These are phyloP conservation scores for Cyclina sinensis DNA, from an alignment of 1,140 invertebrate genomes.

Conservation along the genomic window DNA sequence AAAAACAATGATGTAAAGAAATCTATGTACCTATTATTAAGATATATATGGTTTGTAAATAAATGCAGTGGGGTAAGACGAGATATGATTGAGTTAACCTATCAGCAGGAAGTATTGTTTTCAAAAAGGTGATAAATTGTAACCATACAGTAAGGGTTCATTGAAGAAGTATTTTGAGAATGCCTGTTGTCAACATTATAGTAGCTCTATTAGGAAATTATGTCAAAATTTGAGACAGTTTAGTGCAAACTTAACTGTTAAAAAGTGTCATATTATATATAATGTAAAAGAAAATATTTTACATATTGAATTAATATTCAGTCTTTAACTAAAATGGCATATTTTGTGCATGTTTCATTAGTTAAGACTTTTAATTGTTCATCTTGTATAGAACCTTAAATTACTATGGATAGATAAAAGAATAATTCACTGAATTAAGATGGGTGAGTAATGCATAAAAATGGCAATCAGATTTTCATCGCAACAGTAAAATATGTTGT, in stretches of 20 bases:
- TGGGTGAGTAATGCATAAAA: no score
- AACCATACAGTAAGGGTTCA: constrained; percentile 4
- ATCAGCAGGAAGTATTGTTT: constrained; percentile 7
- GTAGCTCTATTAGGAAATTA: not conserved
- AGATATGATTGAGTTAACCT: not conserved
- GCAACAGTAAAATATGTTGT: no score
- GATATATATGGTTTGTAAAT: not conserved
- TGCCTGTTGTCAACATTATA: not conserved
- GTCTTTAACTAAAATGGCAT: no score
- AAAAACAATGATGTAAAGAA: not conserved
- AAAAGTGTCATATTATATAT: no score
- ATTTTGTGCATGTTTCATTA: no score
- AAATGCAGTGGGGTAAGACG: not conserved
- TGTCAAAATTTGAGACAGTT: not conserved
- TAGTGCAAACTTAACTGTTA: not conserved
- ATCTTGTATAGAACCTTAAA: no score
- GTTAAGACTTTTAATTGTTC: no score
- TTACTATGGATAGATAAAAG: no score
- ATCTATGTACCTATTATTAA: not conserved
- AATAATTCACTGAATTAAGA: no score
- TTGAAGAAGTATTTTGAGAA: constrained; percentile 28
- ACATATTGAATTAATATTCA: no score
- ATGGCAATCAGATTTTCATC: no score
- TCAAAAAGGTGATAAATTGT: not conserved
- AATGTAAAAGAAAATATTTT: not conserved